Evolutionary conservation across 2,113 vertebrate genomes (phyloP).

Genomic region (Gracilinanus agilis): DNA sequence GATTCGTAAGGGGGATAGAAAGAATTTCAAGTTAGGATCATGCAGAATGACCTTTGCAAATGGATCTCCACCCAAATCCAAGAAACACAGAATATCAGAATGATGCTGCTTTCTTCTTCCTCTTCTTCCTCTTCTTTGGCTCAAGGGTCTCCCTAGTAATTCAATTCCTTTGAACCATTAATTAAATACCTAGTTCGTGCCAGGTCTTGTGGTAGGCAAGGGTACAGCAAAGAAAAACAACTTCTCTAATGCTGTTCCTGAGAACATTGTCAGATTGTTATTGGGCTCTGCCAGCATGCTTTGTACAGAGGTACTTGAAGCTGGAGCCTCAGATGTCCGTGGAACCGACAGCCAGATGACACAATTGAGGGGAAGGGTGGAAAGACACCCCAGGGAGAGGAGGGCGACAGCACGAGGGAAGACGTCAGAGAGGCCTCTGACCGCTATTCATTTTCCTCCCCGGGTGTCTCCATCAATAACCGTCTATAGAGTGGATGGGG

Average conservation of each 20-base stretch:
- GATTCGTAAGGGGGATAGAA: neutral
- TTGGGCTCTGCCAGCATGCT: neutral
- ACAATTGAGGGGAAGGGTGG: conserved; percentile 67
- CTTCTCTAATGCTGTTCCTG: neutral
- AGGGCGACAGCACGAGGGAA: conserved; percentile 67
- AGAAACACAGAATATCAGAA: neutral
- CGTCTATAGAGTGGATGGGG: conserved; percentile 31
- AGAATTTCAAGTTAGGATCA: neutral
- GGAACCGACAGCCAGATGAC: conserved; percentile 47
- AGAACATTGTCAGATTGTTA: neutral
- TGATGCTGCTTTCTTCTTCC: neutral
- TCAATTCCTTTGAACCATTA: neutral
- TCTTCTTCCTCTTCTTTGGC: neutral
- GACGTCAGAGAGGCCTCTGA: conserved; percentile 73
- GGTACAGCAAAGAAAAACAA: neutral
- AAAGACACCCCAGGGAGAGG: conserved; percentile 67
- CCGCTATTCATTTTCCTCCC: conserved; percentile 73
- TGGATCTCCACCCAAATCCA: neutral
- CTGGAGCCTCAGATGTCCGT: neutral
- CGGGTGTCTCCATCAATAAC: conserved; percentile 76
- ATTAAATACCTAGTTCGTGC: neutral
- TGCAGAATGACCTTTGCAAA: neutral
- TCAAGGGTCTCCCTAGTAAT: neutral
- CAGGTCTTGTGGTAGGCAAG: neutral
- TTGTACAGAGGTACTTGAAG: neutral